Evolutionary conservation across 2,797 vertebrate species (phyloP), one percentile per base, ranked within the genome.

Genomic region (Myoxocephalus aenaeus): DNA sequence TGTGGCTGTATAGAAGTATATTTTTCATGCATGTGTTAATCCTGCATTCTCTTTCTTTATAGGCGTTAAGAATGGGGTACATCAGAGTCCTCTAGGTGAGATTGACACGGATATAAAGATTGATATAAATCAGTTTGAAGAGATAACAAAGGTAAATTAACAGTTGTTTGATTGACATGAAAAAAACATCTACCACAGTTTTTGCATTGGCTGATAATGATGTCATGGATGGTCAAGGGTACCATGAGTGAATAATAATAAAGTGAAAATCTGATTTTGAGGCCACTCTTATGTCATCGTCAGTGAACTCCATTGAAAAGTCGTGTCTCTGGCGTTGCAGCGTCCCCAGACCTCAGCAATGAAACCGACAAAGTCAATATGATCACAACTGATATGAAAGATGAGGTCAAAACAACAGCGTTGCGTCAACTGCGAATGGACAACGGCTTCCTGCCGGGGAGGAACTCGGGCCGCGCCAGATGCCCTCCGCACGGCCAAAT

Each of bases 401-500:
- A 3, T 8, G 0, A 1, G 2, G 20, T 25, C 25, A 44, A 42
- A 54, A 42, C 5, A 4, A n/a, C 54, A 18, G 7, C 7, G 1
- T 18, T 20, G 25, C 25, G 25, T 48, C 18, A 13, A 1, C n/a
- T 73, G 75, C 53, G 57, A 65, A 38, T 1, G 38, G 77, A 5
- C 77, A 72, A 46, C 44, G 0, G 73, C 46, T 80, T 58, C 58
- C 74, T 74, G 67, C 68, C 76, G 17, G 32, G 32, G 32, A 38
- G 69, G 59, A 42, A 61, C 12, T 56, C 25, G n/a, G 36, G 58
- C 67, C 59, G 14, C 6, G 67, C 81, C 83, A 79, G 83, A 85
- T 50, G 77, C 70, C 82, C 74, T 46, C 40, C 44, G 68, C 68
- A 87, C 44, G 70, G 75, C 68, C 76, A 76, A 65, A 80, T 46